Conservation (phyloP, 1,140 invertebrate genomes). For the Drosophila insularis region DNA sequence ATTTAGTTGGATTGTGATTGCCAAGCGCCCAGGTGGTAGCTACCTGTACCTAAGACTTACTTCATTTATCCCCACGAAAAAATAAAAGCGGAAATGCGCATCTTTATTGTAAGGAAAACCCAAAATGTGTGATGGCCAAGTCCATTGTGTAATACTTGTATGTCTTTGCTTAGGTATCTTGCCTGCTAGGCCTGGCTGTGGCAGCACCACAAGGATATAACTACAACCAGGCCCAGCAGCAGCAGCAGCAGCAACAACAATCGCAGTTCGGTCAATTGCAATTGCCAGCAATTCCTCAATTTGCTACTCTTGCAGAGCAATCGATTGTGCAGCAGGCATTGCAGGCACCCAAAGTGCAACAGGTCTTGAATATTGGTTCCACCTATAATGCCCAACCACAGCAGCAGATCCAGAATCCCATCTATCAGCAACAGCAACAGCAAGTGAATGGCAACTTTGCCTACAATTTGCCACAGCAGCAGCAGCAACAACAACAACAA, state of each 20-base stretch:
- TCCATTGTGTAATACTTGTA: slow-evolving; percentile 4
- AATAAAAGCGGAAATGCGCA: slow-evolving; percentile 63
- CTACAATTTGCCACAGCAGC: slow-evolving; percentile 30
- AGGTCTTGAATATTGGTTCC: slow-evolving; percentile 27
- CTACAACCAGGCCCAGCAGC: slow-evolving; percentile 59
- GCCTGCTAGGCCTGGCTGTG: slow-evolving; percentile 55
- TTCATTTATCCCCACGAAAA: background rate
- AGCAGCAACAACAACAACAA: slow-evolving; percentile 26
- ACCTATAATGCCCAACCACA: background rate
- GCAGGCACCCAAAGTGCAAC: slow-evolving; percentile 50
- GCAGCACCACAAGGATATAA: slow-evolving; percentile 75
- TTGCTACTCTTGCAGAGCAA: slow-evolving; percentile 42
- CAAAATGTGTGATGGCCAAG: background rate
- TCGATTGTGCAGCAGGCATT: slow-evolving; percentile 58
- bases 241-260: slow-evolving; percentile 36
- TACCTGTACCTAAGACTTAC: background rate
- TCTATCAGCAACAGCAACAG: slow-evolving; percentile 38
- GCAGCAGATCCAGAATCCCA: slow-evolving; percentile 29
- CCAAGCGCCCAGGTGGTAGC: slow-evolving; percentile 57
- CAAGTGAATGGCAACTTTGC: slow-evolving; percentile 38
- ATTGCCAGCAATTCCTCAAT: slow-evolving; percentile 42
- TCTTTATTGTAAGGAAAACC: slow-evolving; percentile 65
- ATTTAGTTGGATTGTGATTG: slow-evolving; percentile 80
- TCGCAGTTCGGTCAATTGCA: slow-evolving; percentile 31
- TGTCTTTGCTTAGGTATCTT: slow-evolving; percentile 51